Conservation (phyloP, 2,113 vertebrate genomes). For the Psittacus erithacus region DNA sequence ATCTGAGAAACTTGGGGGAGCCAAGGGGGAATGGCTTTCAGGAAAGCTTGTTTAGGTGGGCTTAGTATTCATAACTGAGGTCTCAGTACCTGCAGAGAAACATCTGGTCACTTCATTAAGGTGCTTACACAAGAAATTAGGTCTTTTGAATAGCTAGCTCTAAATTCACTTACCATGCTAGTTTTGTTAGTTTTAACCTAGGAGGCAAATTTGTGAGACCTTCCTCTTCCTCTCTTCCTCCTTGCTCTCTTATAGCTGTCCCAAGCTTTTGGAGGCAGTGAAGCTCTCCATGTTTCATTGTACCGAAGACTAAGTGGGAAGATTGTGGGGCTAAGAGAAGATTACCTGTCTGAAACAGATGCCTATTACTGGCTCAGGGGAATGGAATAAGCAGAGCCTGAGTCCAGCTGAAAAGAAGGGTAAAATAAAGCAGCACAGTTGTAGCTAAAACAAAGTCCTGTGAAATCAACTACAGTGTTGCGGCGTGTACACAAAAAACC, state of each 20-base stretch:
- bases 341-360: not conserved
- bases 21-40: not conserved
- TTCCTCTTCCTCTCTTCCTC: not conserved
- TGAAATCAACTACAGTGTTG: accelerated
- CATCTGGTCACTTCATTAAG: not conserved
- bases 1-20: not conserved
- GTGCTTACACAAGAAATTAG: not conserved
- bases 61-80: not conserved
- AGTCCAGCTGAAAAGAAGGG: not conserved
- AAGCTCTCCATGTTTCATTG: not conserved
- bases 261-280: not conserved
- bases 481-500: not conserved
- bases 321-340: not conserved
- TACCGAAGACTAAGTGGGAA: accelerated
- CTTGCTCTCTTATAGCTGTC: not conserved
- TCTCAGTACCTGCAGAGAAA: not conserved
- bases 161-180: not conserved
- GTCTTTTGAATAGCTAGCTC: not conserved
- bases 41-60: not conserved
- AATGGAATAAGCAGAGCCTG: not conserved
- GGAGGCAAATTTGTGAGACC: not conserved
- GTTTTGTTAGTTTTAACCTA: not conserved
- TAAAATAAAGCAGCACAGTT: not conserved
- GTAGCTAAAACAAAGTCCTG: not conserved
- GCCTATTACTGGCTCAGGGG: not conserved